Evolutionary conservation across 2,113 vertebrate genomes (phyloP).

Genomic region (Geococcyx californianus): DNA sequence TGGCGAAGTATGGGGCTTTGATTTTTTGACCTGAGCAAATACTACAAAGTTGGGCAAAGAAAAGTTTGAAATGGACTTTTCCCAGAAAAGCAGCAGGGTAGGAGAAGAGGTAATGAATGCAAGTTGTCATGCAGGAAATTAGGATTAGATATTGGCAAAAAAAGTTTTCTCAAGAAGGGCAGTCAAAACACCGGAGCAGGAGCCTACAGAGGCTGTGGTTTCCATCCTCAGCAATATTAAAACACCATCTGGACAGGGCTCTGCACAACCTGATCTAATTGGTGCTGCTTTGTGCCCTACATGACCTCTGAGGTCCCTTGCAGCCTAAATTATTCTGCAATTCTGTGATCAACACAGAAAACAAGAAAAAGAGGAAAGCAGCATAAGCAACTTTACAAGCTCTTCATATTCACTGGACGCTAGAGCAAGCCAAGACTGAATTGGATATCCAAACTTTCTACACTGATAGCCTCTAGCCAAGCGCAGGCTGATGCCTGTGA

Average conservation of each 20-base stretch:
- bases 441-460: background rate
- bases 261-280: background rate
- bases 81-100: background rate
- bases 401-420: background rate
- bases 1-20: background rate
- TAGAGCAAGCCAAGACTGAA: background rate
- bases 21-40: background rate
- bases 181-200: background rate
- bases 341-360: background rate
- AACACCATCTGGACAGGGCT: background rate
- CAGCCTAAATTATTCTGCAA: background rate
- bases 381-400: background rate
- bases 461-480: background rate
- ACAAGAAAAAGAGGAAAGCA: background rate
- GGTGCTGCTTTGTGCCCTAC: background rate
- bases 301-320: background rate
- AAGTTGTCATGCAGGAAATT: background rate
- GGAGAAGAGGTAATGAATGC: background rate
- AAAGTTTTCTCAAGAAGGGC: background rate
- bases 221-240: background rate
- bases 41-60: background rate
- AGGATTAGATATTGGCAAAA: background rate
- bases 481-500: rapidly evolving
- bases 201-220: background rate
- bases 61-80: background rate